A percentile compares a stretch with the other conserved stretches of the same genome.
phyloP scores from a whole-genome alignment of 2,113 vertebrate genomes.

The Acanthisitta chloris region DNA sequence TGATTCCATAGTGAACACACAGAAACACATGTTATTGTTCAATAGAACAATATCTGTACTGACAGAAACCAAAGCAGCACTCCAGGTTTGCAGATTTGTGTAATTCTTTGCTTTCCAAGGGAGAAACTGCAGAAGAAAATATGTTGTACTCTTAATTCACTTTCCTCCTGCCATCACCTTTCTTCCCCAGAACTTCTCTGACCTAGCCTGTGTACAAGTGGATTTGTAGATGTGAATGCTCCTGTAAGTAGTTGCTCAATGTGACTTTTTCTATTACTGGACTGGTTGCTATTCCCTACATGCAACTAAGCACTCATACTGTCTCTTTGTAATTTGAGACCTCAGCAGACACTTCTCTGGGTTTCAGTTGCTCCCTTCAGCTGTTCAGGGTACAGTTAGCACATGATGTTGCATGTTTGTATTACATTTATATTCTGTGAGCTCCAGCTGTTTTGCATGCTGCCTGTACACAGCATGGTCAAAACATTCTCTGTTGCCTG shows the following conservation, averaged over 20 bases:
- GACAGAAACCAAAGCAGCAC: background rate
- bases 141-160: background rate
- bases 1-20: background rate
- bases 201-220: background rate
- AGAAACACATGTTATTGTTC: background rate
- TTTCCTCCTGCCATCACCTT: background rate
- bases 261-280: background rate
- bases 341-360: background rate
- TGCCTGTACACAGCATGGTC: background rate
- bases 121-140: background rate
- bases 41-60: background rate
- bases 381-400: background rate
- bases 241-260: background rate
- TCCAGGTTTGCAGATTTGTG: background rate
- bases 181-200: background rate
- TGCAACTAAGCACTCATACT: background rate
- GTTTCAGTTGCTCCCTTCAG: background rate
- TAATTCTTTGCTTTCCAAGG: background rate
- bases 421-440: background rate
- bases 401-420: background rate
- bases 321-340: background rate
- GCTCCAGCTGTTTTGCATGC: background rate
- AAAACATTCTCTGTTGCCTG: background rate
- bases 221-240: background rate
- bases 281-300: background rate